Percentiles rank a stretch among this genome's conserved stretches.
These are phyloP conservation scores for Agriopis leucophaearia DNA, from an alignment of 2,888 invertebrate species.

Conservation along the genomic window DNA sequence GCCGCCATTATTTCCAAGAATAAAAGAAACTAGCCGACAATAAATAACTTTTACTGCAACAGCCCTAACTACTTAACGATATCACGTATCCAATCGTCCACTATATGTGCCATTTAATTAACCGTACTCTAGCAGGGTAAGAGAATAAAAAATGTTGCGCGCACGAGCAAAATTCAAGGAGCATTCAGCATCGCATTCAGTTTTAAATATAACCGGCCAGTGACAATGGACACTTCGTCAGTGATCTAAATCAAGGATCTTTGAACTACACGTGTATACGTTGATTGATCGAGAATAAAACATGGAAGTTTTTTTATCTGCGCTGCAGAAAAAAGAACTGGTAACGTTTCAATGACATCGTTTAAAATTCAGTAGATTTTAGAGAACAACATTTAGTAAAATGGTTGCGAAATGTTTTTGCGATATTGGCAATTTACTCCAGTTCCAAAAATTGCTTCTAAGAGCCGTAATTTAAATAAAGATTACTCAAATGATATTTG, in stretches of 20 bases:
- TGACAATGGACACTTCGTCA: constrained; percentile 79
- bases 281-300: constrained; percentile 44
- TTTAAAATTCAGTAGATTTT: constrained; percentile 5
- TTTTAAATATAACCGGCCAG: constrained; percentile 75
- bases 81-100: constrained; percentile 63
- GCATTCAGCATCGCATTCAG: constrained; percentile 57
- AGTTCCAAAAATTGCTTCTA: not conserved
- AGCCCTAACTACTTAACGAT: constrained; percentile 58
- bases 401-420: not conserved
- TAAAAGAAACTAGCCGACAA: constrained; percentile 33
- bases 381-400: not conserved
- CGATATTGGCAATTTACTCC: no score
- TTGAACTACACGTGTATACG: constrained; percentile 52
- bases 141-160: constrained; percentile 54
- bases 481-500: not conserved
- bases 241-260: constrained; percentile 70
- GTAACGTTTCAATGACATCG: constrained; percentile 7
- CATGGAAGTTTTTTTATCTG: not conserved
- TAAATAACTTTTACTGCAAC: constrained; percentile 51
- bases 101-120: constrained; percentile 73
- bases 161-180: constrained; percentile 67
- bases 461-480: not conserved
- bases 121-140: constrained; percentile 57
- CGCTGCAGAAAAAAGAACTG: not conserved
- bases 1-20: constrained; percentile 39